These are phyloP conservation scores for Oncopodura yosiiana DNA, from an alignment of 1,140 invertebrate genomes.

Conservation along the genomic window DNA sequence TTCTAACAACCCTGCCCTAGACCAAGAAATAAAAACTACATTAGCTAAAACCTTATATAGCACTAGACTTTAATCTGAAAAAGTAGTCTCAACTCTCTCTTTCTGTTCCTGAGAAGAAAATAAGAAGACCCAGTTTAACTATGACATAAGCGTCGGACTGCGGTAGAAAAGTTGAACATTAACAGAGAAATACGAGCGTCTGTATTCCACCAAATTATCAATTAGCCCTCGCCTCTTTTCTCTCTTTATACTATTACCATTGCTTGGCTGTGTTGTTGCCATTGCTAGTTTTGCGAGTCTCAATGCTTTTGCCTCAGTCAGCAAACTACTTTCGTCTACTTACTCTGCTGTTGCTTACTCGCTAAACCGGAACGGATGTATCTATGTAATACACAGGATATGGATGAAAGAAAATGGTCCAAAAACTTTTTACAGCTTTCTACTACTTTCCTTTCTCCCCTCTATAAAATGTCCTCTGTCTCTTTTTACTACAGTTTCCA, in stretches of 20 bases:
- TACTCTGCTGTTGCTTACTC: neutral
- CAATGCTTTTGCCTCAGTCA: neutral
- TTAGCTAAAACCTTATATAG: neutral
- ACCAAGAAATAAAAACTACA: slow-evolving; percentile 11
- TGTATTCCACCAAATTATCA: slow-evolving; percentile 19
- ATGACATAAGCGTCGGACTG: slow-evolving; percentile 18
- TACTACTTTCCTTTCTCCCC: too few relatives aligned
- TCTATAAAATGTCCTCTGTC: too few relatives aligned
- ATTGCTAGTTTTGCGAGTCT: too few relatives aligned
- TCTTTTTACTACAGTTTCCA: too few relatives aligned
- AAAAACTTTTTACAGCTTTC: too few relatives aligned
- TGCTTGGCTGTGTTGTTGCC: too few relatives aligned
- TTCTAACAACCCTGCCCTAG: neutral
- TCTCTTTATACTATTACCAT: too few relatives aligned
- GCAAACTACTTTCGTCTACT: neutral
- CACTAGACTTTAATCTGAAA: neutral
- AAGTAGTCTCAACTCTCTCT: slow-evolving; percentile 6
- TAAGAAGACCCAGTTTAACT: slow-evolving; percentile 14
- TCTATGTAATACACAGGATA: neutral
- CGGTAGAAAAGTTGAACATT: slow-evolving; percentile 16
- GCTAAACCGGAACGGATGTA: neutral
- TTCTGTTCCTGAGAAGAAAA: slow-evolving; percentile 1
- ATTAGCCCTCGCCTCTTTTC: slow-evolving; percentile 8
- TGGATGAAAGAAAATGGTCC: neutral
- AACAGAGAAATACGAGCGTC: slow-evolving; percentile 16